Conservation (phyloP, 1,140 invertebrate genomes). For the Homalodisca vitripennis region DNA sequence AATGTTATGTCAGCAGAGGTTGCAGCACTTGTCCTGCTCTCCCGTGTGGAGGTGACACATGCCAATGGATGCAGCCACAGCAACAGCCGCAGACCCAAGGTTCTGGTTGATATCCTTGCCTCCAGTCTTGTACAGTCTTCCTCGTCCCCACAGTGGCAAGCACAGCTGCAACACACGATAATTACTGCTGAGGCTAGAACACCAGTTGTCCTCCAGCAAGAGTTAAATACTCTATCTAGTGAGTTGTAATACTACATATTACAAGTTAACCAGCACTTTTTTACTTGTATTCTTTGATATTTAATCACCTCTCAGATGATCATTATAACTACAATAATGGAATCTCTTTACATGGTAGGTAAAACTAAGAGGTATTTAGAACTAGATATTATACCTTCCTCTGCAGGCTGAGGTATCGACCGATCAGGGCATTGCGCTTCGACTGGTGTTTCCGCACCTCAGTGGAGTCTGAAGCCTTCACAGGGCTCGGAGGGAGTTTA, state of each 20-base stretch:
- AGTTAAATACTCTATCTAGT: too few relatives aligned
- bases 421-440: constrained; percentile 41
- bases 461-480: background rate
- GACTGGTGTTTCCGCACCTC: constrained; percentile 1
- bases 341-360: too few relatives aligned
- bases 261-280: too few relatives aligned
- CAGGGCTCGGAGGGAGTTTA: constrained; percentile 12
- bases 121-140: constrained; percentile 35
- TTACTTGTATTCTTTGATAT: too few relatives aligned
- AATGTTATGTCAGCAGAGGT: constrained; percentile 54
- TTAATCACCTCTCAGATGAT: too few relatives aligned
- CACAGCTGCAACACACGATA: too few relatives aligned
- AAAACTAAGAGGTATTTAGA: too few relatives aligned
- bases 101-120: constrained; percentile 54
- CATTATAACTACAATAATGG: too few relatives aligned
- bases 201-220: too few relatives aligned
- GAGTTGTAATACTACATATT: too few relatives aligned
- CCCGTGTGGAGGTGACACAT: constrained; percentile 59
- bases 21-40: constrained; percentile 58
- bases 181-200: too few relatives aligned
- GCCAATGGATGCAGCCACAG: constrained; percentile 45
- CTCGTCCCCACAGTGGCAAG: constrained; percentile 37
- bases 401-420: constrained; percentile 42
- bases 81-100: constrained; percentile 44
- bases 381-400: too few relatives aligned